These are phyloP conservation scores for Macroglossus sobrinus DNA, from an alignment of 2,113 vertebrate species.

Conservation along the genomic window DNA sequence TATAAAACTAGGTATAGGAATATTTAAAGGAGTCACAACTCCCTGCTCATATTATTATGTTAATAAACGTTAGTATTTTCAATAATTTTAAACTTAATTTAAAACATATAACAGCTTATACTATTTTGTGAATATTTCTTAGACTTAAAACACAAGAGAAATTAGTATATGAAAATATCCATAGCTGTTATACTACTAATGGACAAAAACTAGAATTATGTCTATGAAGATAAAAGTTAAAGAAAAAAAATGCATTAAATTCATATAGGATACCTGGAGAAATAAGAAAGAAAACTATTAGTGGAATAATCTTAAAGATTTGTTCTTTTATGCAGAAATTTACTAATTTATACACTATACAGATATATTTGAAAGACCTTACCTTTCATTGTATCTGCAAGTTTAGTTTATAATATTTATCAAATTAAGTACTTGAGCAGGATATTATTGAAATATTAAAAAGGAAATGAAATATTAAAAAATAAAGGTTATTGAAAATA, in stretches of 20 bases:
- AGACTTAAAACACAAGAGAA: background rate
- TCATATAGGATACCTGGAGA: background rate
- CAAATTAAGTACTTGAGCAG: background rate
- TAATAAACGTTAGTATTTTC: background rate
- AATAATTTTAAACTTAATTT: background rate
- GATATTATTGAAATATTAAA: background rate
- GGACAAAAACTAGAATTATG: background rate
- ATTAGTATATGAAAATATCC: background rate
- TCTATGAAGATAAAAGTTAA: background rate
- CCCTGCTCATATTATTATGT: background rate
- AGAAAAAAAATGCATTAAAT: background rate
- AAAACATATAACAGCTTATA: background rate
- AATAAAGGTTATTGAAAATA: background rate
- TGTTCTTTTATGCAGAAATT: background rate
- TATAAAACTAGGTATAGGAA: background rate
- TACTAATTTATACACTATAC: background rate
- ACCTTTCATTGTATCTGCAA: background rate
- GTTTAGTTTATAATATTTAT: background rate
- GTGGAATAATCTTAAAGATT: background rate
- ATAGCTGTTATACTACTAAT: background rate
- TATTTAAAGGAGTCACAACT: background rate
- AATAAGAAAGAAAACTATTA: background rate
- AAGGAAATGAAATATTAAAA: background rate
- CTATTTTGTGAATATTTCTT: background rate
- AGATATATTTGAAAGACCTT: background rate